A percentile compares a stretch with the other conserved stretches of the same genome.
Conservation (phyloP, 2,888 invertebrate species). For the Idaea dimidiata region DNA sequence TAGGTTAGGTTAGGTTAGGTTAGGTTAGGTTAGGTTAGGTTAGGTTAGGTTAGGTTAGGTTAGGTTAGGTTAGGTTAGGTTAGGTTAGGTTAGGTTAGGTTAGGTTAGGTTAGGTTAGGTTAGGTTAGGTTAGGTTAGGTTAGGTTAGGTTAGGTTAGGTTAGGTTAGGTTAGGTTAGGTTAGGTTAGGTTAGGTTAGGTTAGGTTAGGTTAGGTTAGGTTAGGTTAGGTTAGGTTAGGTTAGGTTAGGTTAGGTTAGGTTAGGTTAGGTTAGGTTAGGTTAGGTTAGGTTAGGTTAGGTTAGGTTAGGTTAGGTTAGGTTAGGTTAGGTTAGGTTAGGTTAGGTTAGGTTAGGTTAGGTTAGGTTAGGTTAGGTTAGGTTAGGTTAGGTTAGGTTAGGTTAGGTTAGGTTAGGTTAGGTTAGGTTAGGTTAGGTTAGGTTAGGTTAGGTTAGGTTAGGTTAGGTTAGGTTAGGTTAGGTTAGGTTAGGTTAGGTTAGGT, state of each 20-base stretch:
- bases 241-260: conserved; percentile 25
- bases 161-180: conserved; percentile 29
- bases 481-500: conserved; percentile 28
- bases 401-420: conserved; percentile 20
- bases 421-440: conserved; percentile 4
- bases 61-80: conserved; percentile 23
- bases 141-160: conserved; percentile 28
- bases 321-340: conserved; percentile 29
- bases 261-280: conserved; percentile 15
- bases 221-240: conserved; percentile 24
- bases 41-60: conserved; percentile 24
- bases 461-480: conserved; percentile 29
- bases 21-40: conserved; percentile 27
- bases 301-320: conserved; percentile 28
- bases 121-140: conserved; percentile 19
- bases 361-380: conserved; percentile 23
- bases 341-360: conserved; percentile 24
- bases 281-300: conserved; percentile 20
- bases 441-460: conserved; percentile 22
- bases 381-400: conserved; percentile 25
- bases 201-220: conserved; percentile 23
- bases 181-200: conserved; percentile 26
- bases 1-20: conserved; percentile 29
- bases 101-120: conserved; percentile 19
- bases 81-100: conserved; percentile 27